A percentile compares a stretch with the other conserved stretches of the same genome.
Evolutionary conservation across 2,797 vertebrate species (phyloP).

Genomic region (Gymnothorax reevesii): DNA sequence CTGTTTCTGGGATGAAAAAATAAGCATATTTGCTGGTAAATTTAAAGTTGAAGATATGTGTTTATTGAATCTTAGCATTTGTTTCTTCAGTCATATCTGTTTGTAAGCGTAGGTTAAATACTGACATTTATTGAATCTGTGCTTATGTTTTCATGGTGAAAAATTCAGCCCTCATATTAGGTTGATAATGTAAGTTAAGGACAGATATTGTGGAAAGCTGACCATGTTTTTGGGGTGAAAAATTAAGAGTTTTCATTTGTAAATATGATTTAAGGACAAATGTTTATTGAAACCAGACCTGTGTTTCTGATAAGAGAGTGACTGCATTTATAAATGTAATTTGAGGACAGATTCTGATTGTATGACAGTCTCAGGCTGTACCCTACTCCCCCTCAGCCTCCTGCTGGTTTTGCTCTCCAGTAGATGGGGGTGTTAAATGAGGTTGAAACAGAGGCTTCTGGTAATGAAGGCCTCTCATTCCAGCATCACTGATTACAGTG

Average conservation of each 20-base stretch:
- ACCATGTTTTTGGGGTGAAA: not conserved
- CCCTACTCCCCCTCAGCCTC: not conserved
- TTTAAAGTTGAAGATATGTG: too few relatives aligned
- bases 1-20: too few relatives aligned
- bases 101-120: not conserved
- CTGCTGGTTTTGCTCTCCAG: not conserved
- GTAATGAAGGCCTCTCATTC: slow-evolving; percentile 35
- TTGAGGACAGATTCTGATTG: not conserved
- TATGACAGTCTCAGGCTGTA: not conserved
- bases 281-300: not conserved
- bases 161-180: not conserved
- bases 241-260: too few relatives aligned
- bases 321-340: too few relatives aligned
- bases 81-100: not conserved
- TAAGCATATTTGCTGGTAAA: too few relatives aligned
- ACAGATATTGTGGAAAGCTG: not conserved
- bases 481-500: slow-evolving; percentile 47
- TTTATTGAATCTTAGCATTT: too few relatives aligned
- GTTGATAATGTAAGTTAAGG: not conserved
- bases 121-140: not conserved
- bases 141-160: not conserved
- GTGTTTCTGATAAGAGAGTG: too few relatives aligned
- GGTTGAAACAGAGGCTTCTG: not conserved
- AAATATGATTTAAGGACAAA: not conserved
- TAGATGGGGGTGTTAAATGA: slow-evolving; percentile 7